phyloP scores from a whole-genome alignment of 1,140 invertebrate species.

The Pissodes strobi region DNA sequence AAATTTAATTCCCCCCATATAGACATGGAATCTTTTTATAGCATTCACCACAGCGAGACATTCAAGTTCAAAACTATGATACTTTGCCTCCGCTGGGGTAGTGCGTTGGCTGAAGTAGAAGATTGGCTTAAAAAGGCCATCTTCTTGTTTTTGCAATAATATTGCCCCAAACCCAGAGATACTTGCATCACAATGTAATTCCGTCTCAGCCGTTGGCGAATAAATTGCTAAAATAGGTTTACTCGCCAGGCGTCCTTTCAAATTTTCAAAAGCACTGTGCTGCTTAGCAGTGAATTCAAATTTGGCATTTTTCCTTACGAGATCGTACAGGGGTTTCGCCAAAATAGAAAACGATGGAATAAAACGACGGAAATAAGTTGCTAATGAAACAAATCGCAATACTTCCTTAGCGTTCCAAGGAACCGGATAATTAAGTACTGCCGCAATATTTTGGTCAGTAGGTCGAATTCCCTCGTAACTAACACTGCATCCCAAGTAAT shows the following conservation, averaged over 20 bases:
- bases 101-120: slow-evolving; percentile 22
- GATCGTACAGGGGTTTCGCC: slow-evolving; percentile 30
- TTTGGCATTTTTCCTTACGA: slow-evolving; percentile 28
- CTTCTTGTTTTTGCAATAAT: slow-evolving; percentile 29
- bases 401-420: slow-evolving; percentile 9
- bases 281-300: slow-evolving; percentile 8
- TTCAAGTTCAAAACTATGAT: slow-evolving; percentile 8
- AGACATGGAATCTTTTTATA: slow-evolving; percentile 2
- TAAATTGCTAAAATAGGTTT: slow-evolving; percentile 23
- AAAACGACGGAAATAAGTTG: slow-evolving; percentile 39
- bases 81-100: slow-evolving; percentile 4
- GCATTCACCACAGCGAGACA: neutral
- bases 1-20: slow-evolving; percentile 8
- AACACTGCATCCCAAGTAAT: slow-evolving; percentile 1
- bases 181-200: slow-evolving; percentile 28
- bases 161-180: slow-evolving; percentile 15
- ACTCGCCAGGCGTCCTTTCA: slow-evolving; percentile 9
- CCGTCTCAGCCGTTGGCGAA: slow-evolving; percentile 22
- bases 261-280: slow-evolving; percentile 5
- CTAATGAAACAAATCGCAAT: slow-evolving; percentile 32
- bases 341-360: slow-evolving; percentile 32
- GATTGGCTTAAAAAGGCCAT: slow-evolving; percentile 10
- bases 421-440: slow-evolving; percentile 11
- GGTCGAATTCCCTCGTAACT: slow-evolving; percentile 15
- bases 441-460: slow-evolving; percentile 5